These are phyloP conservation scores for Drosophila pectinifera DNA, from an alignment of 1,140 invertebrate genomes.

Conservation along the genomic window DNA sequence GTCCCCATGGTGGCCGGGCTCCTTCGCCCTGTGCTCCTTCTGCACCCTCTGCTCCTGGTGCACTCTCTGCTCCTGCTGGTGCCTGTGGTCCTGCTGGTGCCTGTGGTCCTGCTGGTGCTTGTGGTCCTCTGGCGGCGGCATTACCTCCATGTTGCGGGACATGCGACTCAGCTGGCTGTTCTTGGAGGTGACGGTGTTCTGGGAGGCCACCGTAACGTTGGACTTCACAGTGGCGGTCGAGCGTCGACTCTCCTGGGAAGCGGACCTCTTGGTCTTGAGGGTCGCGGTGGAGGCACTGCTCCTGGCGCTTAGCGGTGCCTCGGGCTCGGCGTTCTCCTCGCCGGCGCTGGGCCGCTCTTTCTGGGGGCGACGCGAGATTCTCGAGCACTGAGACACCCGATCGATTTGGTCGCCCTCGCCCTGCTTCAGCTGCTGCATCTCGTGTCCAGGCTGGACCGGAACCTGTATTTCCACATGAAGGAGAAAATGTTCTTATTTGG, in stretches of 20 bases:
- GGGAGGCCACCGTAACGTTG: constrained; percentile 4
- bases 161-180: not conserved
- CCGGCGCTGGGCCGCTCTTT: not conserved
- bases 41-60: not conserved
- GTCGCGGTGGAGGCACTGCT: constrained; percentile 15
- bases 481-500: too few species aligned
- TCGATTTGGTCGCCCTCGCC: constrained; percentile 4
- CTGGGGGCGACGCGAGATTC: not conserved
- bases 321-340: not conserved
- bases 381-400: constrained; percentile 1
- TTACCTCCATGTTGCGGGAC: constrained; percentile 20
- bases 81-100: not conserved
- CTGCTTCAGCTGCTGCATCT: not conserved
- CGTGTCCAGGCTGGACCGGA: too few species aligned
- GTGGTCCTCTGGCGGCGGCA: constrained; percentile 17
- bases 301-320: constrained; percentile 24
- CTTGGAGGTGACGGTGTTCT: not conserved
- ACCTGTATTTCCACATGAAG: not conserved
- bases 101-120: too few species aligned
- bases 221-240: constrained; percentile 37
- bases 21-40: too few species aligned
- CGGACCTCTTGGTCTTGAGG: constrained; percentile 7
- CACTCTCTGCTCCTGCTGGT: too few species aligned
- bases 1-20: not conserved
- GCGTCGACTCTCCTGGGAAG: constrained; percentile 27